phyloP scores from a whole-genome alignment of 2,113 vertebrate species.

The Sebastes schlegelii region DNA sequence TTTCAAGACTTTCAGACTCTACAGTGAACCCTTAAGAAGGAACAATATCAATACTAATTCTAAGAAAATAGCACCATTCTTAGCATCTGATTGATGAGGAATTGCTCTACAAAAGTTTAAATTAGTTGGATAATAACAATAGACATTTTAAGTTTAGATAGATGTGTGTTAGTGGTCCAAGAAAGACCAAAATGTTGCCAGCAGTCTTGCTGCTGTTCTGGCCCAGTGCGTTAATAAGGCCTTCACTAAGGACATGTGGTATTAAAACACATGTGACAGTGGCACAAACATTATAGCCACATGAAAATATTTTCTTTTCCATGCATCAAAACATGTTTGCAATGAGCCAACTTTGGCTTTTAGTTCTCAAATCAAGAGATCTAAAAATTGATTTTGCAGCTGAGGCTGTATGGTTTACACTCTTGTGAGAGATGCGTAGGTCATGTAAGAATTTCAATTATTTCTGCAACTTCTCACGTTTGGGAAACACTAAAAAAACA shows the following conservation, averaged over 20 bases:
- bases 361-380: too few species aligned
- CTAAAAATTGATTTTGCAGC: too few species aligned
- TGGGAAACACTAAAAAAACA: not conserved
- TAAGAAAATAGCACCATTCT: not conserved
- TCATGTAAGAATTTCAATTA: not conserved
- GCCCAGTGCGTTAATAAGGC: conserved; percentile 21
- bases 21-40: not conserved
- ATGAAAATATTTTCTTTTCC: not conserved
- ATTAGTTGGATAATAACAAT: not conserved
- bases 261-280: not conserved
- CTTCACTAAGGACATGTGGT: not conserved
- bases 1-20: not conserved
- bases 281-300: not conserved
- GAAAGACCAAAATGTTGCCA: not conserved
- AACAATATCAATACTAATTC: not conserved
- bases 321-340: not conserved
- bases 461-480: not conserved
- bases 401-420: too few species aligned
- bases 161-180: not conserved
- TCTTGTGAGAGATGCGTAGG: not conserved
- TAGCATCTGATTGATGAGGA: not conserved
- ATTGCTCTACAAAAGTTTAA: not conserved
- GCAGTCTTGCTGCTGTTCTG: not conserved
- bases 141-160: not conserved
- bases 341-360: not conserved